Conservation (phyloP, 2,113 vertebrate genomes). For the Takifugu bimaculatus region DNA sequence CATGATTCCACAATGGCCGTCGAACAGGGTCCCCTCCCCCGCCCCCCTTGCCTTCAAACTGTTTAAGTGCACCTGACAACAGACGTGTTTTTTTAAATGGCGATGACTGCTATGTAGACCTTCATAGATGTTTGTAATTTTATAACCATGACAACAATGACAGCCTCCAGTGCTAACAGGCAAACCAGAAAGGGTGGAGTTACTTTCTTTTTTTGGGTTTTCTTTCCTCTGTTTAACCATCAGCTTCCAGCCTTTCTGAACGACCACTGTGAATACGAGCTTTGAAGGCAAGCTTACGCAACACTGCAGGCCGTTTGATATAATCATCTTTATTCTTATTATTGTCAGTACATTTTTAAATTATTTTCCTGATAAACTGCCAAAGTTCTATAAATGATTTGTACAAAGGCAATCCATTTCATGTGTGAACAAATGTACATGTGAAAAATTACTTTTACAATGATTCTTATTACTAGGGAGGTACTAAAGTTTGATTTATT, state of each 20-base stretch:
- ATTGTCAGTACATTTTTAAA: conserved; percentile 24
- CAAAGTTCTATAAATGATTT: conserved; percentile 83
- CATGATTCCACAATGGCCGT: conserved; percentile 65
- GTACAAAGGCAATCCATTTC: conserved; percentile 79
- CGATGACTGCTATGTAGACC: conserved; percentile 86
- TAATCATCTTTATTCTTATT: conserved; percentile 78
- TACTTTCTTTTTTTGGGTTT: conserved; percentile 23
- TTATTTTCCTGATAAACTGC: conserved; percentile 84
- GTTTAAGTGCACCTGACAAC: conserved; percentile 76
- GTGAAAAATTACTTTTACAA: conserved; percentile 71
- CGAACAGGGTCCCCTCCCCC: conserved; percentile 41
- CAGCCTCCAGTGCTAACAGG: conserved; percentile 72
- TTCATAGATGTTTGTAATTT: conserved; percentile 98
- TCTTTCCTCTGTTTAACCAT: conserved; percentile 39
- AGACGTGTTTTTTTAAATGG: conserved; percentile 87
- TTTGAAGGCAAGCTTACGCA: conserved; percentile 84
- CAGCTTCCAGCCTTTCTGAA: conserved; percentile 88
- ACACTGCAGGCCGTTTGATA: conserved; percentile 84
- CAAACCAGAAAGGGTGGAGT: conserved; percentile 59
- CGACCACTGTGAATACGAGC: conserved; percentile 98
- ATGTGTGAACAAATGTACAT: conserved; percentile 73
- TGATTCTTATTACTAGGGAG: conserved; percentile 67
- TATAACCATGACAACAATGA: conserved; percentile 81
- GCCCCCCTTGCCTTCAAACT: conserved; percentile 65
- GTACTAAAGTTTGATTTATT: conserved; percentile 71